Base-by-base conservation (phyloP, 2,888 invertebrate species). In the Drosophila recens region DNA sequence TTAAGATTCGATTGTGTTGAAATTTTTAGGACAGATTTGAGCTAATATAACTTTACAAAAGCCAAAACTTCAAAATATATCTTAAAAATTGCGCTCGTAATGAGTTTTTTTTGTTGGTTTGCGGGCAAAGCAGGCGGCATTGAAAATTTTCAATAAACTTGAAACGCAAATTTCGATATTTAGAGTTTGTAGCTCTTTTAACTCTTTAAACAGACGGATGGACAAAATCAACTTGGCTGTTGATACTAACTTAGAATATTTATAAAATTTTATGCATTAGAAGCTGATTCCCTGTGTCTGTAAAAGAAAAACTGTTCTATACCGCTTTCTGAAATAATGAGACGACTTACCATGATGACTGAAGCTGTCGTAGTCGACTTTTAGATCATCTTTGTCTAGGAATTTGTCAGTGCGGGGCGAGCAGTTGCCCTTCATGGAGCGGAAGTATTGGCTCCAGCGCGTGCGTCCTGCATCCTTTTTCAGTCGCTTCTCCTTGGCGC, bases 381-480 rank as follows among this genome's bases (percentile, higher is more conserved):
- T 97, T 86, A 97, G 95, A 86, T 97, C 97, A 87, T 97, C 97
- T 90, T 97, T 97, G 90, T 97, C 97, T 52, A 97, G 94, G 65
- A 97, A 94, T 90, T 97, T 96, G 88, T 97, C 97, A 72, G 96
- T 94, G 11, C 97, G 96, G 0, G 97, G 97, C 13, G 97, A 96
- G 40, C 93, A 91, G 11, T 95, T 94, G 38, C 96, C 95, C 91
- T 97, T 97, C 95, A 97, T 97, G 43, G 96, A 96, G 82, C 98
- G 94, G 94, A 98, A 98, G 94, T 97, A 98, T 91, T 98, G 98
- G 62, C 97, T 97, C 98, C 98, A 98, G 79, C 98, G 94, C 80
- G 97, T 97, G 75, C 98, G 95, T 3, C 98, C 99, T 0, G 99
- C 99, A 92, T 99, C 99, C 93, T 99, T 99, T 93, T 99, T 99